Percentiles rank a stretch among this genome's conserved stretches.
phyloP scores from a whole-genome alignment of 2,797 vertebrate genomes.

The Bothrops alternatus region DNA sequence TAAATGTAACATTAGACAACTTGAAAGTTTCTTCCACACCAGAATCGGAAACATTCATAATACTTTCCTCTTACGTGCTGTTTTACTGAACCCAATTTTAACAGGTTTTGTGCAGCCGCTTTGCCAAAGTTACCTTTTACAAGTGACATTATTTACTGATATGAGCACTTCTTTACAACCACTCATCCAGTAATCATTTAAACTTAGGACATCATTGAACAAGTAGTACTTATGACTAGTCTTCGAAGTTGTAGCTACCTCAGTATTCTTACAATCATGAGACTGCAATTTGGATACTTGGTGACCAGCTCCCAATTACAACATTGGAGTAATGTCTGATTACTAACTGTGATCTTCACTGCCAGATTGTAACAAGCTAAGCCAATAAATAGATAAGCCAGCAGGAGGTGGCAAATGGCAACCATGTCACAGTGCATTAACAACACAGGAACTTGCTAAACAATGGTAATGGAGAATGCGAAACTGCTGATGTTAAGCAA shows the following conservation, averaged over 20 bases:
- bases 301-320: neutral
- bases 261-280: neutral
- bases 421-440: neutral
- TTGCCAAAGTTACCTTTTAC: neutral
- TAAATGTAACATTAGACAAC: neutral
- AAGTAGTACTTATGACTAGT: neutral
- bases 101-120: neutral
- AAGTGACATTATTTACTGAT: constrained; percentile 7
- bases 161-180: neutral
- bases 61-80: neutral
- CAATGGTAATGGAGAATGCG: neutral
- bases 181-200: neutral
- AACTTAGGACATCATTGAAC: neutral
- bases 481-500: neutral
- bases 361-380: neutral
- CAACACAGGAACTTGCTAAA: neutral
- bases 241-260: neutral
- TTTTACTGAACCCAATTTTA: neutral
- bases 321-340: neutral
- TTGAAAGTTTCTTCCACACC: neutral
- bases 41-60: neutral
- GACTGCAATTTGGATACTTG: neutral
- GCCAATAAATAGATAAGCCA: neutral
- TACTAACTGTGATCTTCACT: neutral
- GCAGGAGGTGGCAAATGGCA: neutral